A percentile compares a stretch with the other conserved stretches of the same genome.
phyloP scores from a whole-genome alignment of 2,888 invertebrate species.

The Megaustenia siamemsis region DNA sequence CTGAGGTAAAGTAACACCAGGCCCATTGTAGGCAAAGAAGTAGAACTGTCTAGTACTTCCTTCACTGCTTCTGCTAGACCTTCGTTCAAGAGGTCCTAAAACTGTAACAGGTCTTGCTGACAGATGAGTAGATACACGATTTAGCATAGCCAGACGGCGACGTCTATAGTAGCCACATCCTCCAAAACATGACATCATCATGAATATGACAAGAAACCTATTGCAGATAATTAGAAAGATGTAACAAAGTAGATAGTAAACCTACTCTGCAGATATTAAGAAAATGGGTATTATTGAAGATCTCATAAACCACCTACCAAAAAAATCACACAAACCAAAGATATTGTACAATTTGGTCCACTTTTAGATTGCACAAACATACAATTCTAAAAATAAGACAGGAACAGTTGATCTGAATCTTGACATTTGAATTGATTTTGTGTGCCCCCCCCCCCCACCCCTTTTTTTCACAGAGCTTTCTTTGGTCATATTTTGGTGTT shows the following conservation, averaged over 20 bases:
- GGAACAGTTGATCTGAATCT: no score
- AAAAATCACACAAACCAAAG: no score
- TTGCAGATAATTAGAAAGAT: not conserved
- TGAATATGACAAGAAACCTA: conserved; percentile 74
- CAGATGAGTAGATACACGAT: conserved; percentile 53
- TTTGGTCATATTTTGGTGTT: no score
- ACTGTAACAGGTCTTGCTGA: conserved; percentile 39
- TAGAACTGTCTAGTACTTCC: conserved; percentile 11
- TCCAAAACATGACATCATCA: conserved; percentile 76
- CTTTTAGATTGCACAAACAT: no score
- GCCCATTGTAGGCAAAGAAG: conserved; percentile 57
- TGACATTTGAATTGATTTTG: no score
- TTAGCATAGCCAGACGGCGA: conserved; percentile 61
- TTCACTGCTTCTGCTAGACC: conserved; percentile 52
- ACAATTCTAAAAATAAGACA: no score
- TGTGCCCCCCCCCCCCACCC: no score
- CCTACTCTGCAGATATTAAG: no score
- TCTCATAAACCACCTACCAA: no score
- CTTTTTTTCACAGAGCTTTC: no score
- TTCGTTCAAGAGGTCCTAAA: conserved; percentile 44
- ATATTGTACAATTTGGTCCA: no score
- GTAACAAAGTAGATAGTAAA: not conserved
- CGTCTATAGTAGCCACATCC: conserved; percentile 77
- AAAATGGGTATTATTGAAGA: no score
- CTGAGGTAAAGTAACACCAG: conserved; percentile 38